These are phyloP conservation scores for Nasonia longicornis DNA, from an alignment of 1,140 invertebrate species.

Conservation along the genomic window DNA sequence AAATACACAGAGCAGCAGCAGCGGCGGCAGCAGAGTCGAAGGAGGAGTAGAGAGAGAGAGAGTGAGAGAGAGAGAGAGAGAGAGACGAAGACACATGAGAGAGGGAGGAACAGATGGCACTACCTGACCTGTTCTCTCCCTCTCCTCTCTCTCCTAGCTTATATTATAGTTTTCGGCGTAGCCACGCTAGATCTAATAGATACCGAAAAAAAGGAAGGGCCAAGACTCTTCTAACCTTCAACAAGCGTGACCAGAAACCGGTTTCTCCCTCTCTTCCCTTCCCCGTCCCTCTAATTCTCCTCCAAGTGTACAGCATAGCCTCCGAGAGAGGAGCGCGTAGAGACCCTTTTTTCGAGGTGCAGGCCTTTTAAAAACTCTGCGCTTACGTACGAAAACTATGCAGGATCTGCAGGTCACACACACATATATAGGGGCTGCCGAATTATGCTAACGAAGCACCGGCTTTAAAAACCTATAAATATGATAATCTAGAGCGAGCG, in stretches of 20 bases:
- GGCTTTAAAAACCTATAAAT: constrained; percentile 41
- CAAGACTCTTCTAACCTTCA: constrained; percentile 40
- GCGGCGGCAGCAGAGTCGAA: too few relatives aligned
- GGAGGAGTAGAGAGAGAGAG: neutral
- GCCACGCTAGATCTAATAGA: constrained; percentile 43
- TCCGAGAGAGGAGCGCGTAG: neutral
- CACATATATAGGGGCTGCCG: neutral
- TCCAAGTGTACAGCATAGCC: constrained; percentile 1
- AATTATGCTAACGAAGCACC: constrained; percentile 38
- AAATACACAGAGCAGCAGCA: neutral
- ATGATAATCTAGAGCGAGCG: constrained; percentile 29
- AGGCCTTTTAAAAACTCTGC: constrained; percentile 41
- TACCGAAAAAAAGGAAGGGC: constrained; percentile 44
- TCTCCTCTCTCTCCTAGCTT: neutral
- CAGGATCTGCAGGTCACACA: neutral
- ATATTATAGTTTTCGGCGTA: constrained; percentile 42
- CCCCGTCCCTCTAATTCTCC: neutral
- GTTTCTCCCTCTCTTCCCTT: constrained; percentile 26
- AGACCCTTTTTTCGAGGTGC: constrained; percentile 21
- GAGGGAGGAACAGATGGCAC: constrained; percentile 34
- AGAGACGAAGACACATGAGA: constrained; percentile 18
- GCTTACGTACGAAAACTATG: constrained; percentile 17
- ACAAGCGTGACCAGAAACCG: constrained; percentile 45
- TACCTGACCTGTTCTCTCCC: constrained; percentile 39
- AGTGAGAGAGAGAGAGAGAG: neutral